Percentiles rank a stretch among this genome's conserved stretches.
Conservation (phyloP, 2,888 invertebrate species). For the Drosophila neotestacea region DNA sequence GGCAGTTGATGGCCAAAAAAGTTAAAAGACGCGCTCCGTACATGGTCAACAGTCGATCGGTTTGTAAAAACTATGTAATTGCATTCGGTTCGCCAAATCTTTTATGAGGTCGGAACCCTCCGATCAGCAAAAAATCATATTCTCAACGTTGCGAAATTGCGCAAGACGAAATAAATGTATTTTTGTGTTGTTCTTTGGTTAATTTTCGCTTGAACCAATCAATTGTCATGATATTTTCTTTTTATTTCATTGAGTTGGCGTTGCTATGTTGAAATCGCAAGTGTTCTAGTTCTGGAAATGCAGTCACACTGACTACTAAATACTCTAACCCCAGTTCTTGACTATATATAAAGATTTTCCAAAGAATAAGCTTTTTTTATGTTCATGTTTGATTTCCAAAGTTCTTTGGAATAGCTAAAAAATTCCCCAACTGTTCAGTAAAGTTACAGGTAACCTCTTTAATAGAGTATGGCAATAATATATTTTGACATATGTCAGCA, state of each 20-base stretch:
- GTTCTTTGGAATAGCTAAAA: neutral
- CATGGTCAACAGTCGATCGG: conserved; percentile 46
- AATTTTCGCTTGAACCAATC: conserved; percentile 38
- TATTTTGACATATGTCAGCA: conserved; percentile 44
- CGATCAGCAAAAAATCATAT: conserved; percentile 45
- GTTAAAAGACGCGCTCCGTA: conserved; percentile 39
- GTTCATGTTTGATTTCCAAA: neutral
- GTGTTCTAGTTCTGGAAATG: conserved; percentile 31
- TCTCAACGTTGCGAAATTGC: conserved; percentile 22
- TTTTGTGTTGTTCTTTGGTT: conserved; percentile 16
- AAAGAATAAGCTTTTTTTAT: neutral
- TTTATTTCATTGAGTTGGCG: conserved; percentile 22
- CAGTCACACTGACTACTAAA: neutral
- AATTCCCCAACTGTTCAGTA: neutral
- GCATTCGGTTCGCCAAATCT: conserved; percentile 24
- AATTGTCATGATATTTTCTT: no score
- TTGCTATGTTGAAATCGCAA: conserved; percentile 28
- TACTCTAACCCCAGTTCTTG: conserved; percentile 21
- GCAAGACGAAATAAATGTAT: conserved; percentile 23
- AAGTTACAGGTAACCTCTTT: neutral
- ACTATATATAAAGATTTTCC: neutral
- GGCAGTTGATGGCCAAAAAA: conserved; percentile 37
- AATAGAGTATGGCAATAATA: conserved; percentile 16
- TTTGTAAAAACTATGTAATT: conserved; percentile 32
- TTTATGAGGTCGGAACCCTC: conserved; percentile 46